Percentiles rank a stretch among this genome's conserved stretches.
phyloP scores from a whole-genome alignment of 2,113 vertebrate genomes.

The Brachirus orientalis region DNA sequence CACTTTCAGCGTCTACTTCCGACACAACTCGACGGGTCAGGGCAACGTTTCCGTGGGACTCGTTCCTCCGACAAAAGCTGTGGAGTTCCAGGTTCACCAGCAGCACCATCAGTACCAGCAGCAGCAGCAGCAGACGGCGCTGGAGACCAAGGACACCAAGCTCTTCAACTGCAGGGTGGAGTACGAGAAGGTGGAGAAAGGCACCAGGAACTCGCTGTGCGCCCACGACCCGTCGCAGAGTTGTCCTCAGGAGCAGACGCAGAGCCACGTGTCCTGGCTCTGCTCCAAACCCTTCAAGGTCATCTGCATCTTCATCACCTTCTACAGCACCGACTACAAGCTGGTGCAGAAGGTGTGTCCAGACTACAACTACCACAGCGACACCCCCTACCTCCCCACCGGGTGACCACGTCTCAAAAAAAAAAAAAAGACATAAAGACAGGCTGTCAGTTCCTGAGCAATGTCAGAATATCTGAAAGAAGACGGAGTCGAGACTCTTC shows the following conservation, averaged over 20 bases:
- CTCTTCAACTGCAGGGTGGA: slow-evolving; percentile 99
- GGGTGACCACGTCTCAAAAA: slow-evolving; percentile 81
- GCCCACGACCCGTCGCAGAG: slow-evolving; percentile 97
- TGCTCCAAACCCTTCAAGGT: slow-evolving; percentile 99
- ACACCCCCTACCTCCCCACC: slow-evolving; percentile 96
- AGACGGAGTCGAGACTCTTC: slow-evolving; percentile 43
- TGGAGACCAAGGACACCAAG: slow-evolving; percentile 98
- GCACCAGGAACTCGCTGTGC: slow-evolving; percentile 95
- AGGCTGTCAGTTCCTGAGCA: slow-evolving; percentile 73
- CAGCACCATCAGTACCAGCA: slow-evolving; percentile 77
- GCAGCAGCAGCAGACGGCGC: slow-evolving; percentile 91
- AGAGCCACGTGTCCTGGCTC: slow-evolving; percentile 98
- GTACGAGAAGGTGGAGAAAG: slow-evolving; percentile 98
- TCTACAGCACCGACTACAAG: slow-evolving; percentile 99
- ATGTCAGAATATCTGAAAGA: slow-evolving; percentile 82
- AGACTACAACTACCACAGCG: slow-evolving; percentile 99
- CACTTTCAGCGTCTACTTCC: slow-evolving; percentile 98
- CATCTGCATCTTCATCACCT: slow-evolving; percentile 99
- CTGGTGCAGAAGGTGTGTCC: slow-evolving; percentile 99
- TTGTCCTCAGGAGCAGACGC: slow-evolving; percentile 98
- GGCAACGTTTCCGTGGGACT: slow-evolving; percentile 97
- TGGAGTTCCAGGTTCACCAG: slow-evolving; percentile 91
- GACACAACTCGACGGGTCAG: slow-evolving; percentile 97
- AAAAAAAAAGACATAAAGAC: slow-evolving; percentile 21
- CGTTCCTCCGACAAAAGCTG: slow-evolving; percentile 95